Evolutionary conservation across 2,797 vertebrate genomes (phyloP).

Genomic region (Lacerta bilineata): DNA sequence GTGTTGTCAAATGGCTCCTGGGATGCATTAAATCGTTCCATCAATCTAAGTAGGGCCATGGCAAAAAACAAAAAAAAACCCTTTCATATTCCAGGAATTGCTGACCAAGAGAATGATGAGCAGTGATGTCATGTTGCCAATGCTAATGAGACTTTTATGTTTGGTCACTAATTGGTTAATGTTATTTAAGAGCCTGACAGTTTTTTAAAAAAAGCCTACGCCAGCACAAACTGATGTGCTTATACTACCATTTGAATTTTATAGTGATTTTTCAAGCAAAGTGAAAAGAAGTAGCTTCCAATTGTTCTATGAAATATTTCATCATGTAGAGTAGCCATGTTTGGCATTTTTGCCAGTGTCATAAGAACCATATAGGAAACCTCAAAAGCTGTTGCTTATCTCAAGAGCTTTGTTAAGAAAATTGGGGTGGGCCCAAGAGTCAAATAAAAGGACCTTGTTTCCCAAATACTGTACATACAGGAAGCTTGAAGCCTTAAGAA

Average conservation of each 20-base stretch:
- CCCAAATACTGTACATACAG: too few species aligned
- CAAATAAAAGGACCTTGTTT: too few species aligned
- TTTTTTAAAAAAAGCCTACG: neutral
- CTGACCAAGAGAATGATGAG: neutral
- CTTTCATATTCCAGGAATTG: neutral
- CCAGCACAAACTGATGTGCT: neutral
- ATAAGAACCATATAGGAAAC: too few species aligned
- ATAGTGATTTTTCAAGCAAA: neutral
- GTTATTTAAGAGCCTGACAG: neutral
- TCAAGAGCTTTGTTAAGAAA: too few species aligned
- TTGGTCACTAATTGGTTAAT: slow-evolving; percentile 1
- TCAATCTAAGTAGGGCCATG: neutral
- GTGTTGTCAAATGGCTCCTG: neutral
- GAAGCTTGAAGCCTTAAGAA: too few species aligned
- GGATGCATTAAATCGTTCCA: neutral
- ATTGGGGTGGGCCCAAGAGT: too few species aligned
- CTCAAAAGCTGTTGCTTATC: too few species aligned
- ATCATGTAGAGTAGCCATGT: neutral
- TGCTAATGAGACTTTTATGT: slow-evolving; percentile 13
- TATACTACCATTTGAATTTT: neutral
- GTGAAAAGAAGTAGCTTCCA: neutral
- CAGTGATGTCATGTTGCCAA: neutral
- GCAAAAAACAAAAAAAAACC: neutral
- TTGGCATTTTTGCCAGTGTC: neutral
- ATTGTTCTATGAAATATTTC: neutral